These are phyloP conservation scores for Clarias magur DNA, from an alignment of 2,113 vertebrate species.

Conservation along the genomic window DNA sequence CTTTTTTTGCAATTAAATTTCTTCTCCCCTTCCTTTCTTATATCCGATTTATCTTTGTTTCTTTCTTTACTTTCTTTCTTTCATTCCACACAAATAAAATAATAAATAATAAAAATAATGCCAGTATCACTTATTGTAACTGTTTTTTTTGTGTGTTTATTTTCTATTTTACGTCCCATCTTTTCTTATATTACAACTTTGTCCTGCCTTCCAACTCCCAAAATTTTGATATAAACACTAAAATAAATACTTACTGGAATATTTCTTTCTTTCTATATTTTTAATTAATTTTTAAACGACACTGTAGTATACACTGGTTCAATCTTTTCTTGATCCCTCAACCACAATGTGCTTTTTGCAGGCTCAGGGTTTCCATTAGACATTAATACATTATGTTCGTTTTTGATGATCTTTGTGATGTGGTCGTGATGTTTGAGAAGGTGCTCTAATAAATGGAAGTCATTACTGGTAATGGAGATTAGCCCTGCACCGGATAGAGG, in stretches of 20 bases:
- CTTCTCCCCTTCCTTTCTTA: background rate
- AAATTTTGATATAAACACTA: too few species aligned
- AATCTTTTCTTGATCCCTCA: background rate
- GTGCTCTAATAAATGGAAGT: slow-evolving; percentile 26
- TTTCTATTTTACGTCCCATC: background rate
- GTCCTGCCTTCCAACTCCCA: too few species aligned
- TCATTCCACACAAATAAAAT: background rate
- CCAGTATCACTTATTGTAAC: too few species aligned
- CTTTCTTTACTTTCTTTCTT: background rate
- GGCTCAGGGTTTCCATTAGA: background rate
- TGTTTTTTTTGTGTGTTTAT: background rate
- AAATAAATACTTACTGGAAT: background rate
- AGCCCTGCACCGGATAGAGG: slow-evolving; percentile 9
- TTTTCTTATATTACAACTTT: background rate
- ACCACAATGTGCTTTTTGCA: background rate
- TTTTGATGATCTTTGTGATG: slow-evolving; percentile 12
- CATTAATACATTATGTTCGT: background rate
- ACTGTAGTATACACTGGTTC: background rate
- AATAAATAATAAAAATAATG: too few species aligned
- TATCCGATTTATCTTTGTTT: background rate
- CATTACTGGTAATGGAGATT: slow-evolving; percentile 25
- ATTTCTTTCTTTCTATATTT: background rate
- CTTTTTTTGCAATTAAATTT: background rate
- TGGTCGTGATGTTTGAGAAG: slow-evolving; percentile 10
- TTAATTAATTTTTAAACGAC: background rate